A percentile compares a stretch with the other conserved stretches of the same genome.
These are phyloP conservation scores for Myotis vivesi DNA, from an alignment of 2,797 vertebrate genomes.

Conservation along the genomic window DNA sequence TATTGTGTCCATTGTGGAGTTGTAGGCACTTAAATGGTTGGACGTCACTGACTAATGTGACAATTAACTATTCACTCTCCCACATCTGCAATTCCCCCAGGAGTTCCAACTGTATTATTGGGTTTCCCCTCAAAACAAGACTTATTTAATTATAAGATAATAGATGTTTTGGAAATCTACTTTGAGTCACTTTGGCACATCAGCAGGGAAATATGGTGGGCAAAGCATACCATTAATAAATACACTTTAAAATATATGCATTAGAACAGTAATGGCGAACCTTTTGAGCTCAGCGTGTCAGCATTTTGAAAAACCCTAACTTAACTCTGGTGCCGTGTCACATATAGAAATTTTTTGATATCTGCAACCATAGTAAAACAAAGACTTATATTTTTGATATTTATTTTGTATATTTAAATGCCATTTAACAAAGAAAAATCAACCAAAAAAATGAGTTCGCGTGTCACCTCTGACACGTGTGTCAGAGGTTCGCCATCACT, in stretches of 20 bases:
- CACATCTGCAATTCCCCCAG: neutral
- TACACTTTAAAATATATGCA: neutral
- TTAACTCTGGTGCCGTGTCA: no score
- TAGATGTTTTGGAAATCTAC: neutral
- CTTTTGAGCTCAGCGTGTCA: no score
- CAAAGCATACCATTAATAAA: neutral
- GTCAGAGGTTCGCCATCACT: no score
- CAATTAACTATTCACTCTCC: neutral
- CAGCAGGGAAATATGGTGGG: neutral
- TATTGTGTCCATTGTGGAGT: neutral
- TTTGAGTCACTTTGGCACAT: neutral
- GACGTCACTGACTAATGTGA: neutral
- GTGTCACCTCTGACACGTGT: no score
- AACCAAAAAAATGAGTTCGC: no score
- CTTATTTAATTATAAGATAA: slow-evolving; percentile 21
- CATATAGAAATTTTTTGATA: no score
- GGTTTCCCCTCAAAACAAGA: neutral
- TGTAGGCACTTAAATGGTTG: neutral
- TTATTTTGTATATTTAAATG: no score
- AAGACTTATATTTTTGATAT: no score
- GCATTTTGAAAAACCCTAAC: no score
- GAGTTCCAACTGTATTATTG: neutral
- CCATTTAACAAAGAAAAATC: no score
- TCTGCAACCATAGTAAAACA: no score
- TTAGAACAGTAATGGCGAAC: neutral